Conservation (phyloP, 2,888 invertebrate species). For the Philereme transversata region DNA sequence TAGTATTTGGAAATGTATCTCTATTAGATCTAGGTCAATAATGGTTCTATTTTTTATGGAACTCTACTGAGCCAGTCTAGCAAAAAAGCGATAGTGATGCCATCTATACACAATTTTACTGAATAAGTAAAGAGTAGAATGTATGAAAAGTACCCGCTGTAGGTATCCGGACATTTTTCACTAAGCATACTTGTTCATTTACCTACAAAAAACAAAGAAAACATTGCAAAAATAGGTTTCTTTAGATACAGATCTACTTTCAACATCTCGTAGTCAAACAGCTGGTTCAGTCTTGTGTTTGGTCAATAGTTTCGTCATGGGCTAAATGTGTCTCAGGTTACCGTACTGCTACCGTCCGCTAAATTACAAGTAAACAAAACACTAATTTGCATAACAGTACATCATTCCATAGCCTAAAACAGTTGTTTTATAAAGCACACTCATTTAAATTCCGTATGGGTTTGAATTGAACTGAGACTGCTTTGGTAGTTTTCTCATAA, state of each 20-base stretch:
- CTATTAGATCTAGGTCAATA: too few species aligned
- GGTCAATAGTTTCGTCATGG: constrained; percentile 58
- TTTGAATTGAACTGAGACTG: constrained; percentile 44
- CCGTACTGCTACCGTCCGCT: constrained; percentile 47
- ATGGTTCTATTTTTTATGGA: too few species aligned
- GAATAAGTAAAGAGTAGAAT: too few species aligned
- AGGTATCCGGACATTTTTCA: background rate
- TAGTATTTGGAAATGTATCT: too few species aligned
- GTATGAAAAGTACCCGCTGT: background rate
- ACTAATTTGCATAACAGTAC: constrained; percentile 61
- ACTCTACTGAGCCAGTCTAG: too few species aligned
- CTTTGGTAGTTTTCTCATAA: constrained; percentile 60
- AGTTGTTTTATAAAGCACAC: constrained; percentile 48
- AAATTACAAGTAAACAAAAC: constrained; percentile 67
- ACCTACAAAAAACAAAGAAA: background rate
- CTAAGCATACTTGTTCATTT: background rate
- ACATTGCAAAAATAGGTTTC: background rate
- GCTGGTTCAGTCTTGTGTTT: constrained; percentile 47
- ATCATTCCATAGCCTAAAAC: constrained; percentile 48
- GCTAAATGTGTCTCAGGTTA: constrained; percentile 39
- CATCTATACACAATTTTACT: too few species aligned
- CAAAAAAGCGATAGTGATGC: too few species aligned
- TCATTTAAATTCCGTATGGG: constrained; percentile 58
- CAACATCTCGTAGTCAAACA: constrained; percentile 13
- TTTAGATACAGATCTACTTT: background rate